Conservation (phyloP, 2,888 invertebrate genomes). For the Xylocampa areola region DNA sequence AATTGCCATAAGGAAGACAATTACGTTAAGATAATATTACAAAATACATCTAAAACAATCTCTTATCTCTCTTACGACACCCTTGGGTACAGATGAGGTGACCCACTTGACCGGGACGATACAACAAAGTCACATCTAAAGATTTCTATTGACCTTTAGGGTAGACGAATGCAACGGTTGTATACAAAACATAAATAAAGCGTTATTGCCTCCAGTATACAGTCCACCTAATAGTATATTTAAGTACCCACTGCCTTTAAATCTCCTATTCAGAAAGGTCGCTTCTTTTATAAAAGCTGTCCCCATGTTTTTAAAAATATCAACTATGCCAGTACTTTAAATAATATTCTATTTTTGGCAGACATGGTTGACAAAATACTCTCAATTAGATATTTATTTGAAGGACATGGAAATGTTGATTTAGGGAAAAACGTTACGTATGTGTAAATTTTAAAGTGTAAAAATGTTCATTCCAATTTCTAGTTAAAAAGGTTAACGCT, state of each 20-base stretch:
- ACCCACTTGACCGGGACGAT: constrained; percentile 2
- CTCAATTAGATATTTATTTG: too few relatives aligned
- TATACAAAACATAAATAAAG: constrained; percentile 26
- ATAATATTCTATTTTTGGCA: too few relatives aligned
- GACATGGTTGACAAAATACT: too few relatives aligned
- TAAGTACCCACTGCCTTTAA: constrained; percentile 11
- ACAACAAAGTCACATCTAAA: background rate
- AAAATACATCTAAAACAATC: too few relatives aligned
- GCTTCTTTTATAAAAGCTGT: constrained; percentile 14
- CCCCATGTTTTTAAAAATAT: constrained; percentile 10
- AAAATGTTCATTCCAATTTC: too few relatives aligned
- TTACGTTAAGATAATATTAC: too few relatives aligned
- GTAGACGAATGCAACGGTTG: constrained; percentile 11
- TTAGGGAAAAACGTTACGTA: too few relatives aligned
- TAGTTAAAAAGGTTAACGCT: too few relatives aligned
- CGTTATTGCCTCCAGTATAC: constrained; percentile 11
- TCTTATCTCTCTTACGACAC: too few relatives aligned
- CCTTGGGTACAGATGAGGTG: constrained; percentile 1
- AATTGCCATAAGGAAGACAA: too few relatives aligned
- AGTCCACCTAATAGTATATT: constrained; percentile 25
- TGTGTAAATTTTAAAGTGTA: too few relatives aligned
- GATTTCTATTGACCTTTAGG: constrained; percentile 2
- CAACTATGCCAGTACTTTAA: constrained; percentile 15
- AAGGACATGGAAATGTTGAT: too few relatives aligned
- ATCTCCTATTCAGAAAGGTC: constrained; percentile 15